Evolutionary conservation across 2,888 invertebrate species (phyloP), one percentile per base, ranked within the genome.

Genomic region (Lapara coniferarum): DNA sequence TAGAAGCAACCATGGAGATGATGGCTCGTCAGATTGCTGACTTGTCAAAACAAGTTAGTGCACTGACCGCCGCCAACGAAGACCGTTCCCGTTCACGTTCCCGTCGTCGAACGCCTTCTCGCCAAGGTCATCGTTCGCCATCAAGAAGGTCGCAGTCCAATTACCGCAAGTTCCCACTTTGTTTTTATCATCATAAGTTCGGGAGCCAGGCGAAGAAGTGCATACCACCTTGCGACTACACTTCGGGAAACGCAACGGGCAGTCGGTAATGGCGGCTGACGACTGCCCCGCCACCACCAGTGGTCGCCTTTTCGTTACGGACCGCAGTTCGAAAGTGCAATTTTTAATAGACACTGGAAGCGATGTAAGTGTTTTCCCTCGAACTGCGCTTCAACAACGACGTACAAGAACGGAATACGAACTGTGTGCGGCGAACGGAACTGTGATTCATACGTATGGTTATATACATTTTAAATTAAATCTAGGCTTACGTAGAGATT

Each of bases 161-260:
- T 2, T 56, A 56, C 25, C 25, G 25, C 19, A 56, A 56, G 10
- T 56, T 19, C 19, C 56, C 56, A 6, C 19, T 56, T 10, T 71
- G 71, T n/a, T 71, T 66, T 66, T 71, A 71, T 58, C 70, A 72
- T 30, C 2, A 10, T 0, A 66, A 66, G n/a, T 72, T 66, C 30
- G 72, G 72, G 0, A 19, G 16, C 1, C 57, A 70, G 7, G 71
- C 72, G 0, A 13, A 16, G 7, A 69, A 52, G 12, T 72, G 72
- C 12, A 6, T 16, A 2, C 44, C n/a, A 10, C 72, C 72, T 3
- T 72, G 72, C 56, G 58, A 63, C 52, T 71, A 51, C 57, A 63
- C 30, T 46, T 6, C 51, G 71, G 70, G n/a, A 71, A 70, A 71
- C 69, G 12, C 16, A 10, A 51, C n/a, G 66, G 68, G 66, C 69